phyloP scores from a whole-genome alignment of 2,888 invertebrate species.

The Sminthurinus aureus region DNA sequence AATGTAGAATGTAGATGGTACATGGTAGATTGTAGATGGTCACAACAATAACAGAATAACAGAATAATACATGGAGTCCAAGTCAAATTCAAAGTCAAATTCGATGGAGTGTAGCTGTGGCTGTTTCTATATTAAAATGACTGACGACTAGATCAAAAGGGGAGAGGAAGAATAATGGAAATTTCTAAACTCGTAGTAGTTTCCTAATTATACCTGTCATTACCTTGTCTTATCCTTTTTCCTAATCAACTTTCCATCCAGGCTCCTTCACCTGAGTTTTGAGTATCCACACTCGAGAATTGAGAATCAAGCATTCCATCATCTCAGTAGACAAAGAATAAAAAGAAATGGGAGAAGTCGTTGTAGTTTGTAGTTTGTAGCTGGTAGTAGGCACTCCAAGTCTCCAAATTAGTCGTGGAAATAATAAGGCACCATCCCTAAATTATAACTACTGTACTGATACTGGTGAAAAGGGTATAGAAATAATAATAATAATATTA shows the following conservation, averaged over 20 bases:
- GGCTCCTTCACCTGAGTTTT: neutral
- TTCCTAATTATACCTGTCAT: constrained; percentile 55
- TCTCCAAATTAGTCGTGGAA: constrained; percentile 1
- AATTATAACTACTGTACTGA: constrained; percentile 3
- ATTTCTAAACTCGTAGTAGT: constrained; percentile 9
- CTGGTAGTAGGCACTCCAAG: neutral
- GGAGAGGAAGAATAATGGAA: constrained; percentile 20
- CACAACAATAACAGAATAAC: neutral
- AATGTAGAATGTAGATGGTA: neutral
- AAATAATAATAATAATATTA: no score
- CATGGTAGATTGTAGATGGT: neutral
- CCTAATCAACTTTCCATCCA: constrained; percentile 40
- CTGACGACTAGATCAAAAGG: neutral
- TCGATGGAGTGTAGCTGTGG: neutral
- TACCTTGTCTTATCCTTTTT: constrained; percentile 48
- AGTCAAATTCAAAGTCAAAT: neutral
- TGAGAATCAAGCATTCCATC: constrained; percentile 15
- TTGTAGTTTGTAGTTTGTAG: no score
- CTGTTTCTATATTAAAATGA: neutral
- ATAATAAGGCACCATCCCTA: constrained; percentile 20
- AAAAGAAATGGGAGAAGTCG: no score
- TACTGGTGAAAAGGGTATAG: no score
- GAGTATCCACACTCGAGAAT: no score
- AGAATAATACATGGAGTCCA: neutral
- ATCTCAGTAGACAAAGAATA: constrained; percentile 3